Evolutionary conservation across 2,113 vertebrate genomes (phyloP), one percentile per base, ranked within the genome.

Genomic region (Thalassarche chlororhynchos): DNA sequence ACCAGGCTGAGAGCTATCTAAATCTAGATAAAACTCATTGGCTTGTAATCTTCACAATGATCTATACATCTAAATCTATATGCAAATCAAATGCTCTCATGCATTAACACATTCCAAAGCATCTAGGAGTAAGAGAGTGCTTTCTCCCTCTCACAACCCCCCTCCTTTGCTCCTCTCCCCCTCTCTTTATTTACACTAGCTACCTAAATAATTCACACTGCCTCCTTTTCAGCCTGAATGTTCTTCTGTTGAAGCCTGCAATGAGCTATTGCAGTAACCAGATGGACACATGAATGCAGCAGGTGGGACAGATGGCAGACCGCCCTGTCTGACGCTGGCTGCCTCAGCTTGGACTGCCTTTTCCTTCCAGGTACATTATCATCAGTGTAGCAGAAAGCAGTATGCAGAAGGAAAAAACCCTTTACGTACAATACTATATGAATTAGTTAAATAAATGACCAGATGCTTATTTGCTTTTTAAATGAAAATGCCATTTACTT

Each of bases 241-340:
- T 93, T 96, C 95, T 98, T 98, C 91, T 70, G 95, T 96, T 82
- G 98, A 97, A 98, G 97, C 93, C 98, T 42, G 97, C 97, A 85
- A 97, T 96, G 98, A 98, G 98, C 98, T 96, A 97, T 58, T 97
- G 98, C 98, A 95, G 97, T 93, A 98, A 98, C 90, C 98, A 99
- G 99, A 99, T 99, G 99, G 99, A 98, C 98, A 97, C 97, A 93
- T 86, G 98, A 96, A 98, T 98, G 98, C 98, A 99, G 98, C 99
- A 99, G 99, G 99, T 99, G 98, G 98, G 98, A 98, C 98, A 98
- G 98, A 99, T 99, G 99, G 99, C 98, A 97, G 87, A 76, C 96
- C 97, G 98, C 98, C 98, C 98, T 96, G 98, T 98, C 98, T 98
- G 98, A 98, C 84, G 98, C 99, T 98, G 97, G 60, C 97, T 97